Percentiles rank a stretch among this genome's conserved stretches.
These are phyloP conservation scores for Epistrophella euchroma DNA, from an alignment of 2,888 invertebrate species.

Conservation along the genomic window DNA sequence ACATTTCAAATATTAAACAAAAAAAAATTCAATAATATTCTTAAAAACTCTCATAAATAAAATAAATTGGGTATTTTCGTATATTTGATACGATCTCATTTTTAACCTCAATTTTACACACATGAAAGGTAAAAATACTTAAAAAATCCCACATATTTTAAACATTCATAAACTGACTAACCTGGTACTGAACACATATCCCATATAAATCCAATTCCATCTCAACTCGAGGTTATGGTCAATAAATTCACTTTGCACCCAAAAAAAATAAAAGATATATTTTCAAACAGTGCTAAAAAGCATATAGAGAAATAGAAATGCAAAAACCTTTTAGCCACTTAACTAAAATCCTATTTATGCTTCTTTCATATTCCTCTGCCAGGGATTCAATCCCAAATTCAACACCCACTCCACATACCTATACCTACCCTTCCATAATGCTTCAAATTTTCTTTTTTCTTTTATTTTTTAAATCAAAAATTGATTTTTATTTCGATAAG, in stretches of 20 bases:
- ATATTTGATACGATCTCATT: not conserved
- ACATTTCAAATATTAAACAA: not conserved
- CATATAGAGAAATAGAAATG: slow-evolving; percentile 13
- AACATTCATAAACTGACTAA: slow-evolving; percentile 60
- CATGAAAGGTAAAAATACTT: slow-evolving; percentile 12
- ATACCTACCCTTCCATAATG: slow-evolving; percentile 35
- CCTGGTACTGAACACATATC: no score
- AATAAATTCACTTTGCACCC: slow-evolving; percentile 65
- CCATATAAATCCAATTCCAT: slow-evolving; percentile 43
- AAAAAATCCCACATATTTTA: slow-evolving; percentile 40
- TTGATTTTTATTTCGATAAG: slow-evolving; percentile 75
- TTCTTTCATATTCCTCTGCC: slow-evolving; percentile 52
- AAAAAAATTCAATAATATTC: slow-evolving; percentile 36
- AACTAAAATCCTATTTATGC: slow-evolving; percentile 69
- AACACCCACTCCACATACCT: not conserved
- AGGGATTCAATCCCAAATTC: slow-evolving; percentile 17
- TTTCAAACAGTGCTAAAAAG: not conserved
- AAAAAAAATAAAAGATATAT: slow-evolving; percentile 27
- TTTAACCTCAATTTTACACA: slow-evolving; percentile 35
- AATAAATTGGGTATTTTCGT: slow-evolving; percentile 1
- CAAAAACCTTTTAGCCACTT: slow-evolving; percentile 68
- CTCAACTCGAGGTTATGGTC: slow-evolving; percentile 69
- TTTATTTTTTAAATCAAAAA: slow-evolving; percentile 66
- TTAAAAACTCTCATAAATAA: slow-evolving; percentile 39
- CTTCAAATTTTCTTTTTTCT: slow-evolving; percentile 32